Evolutionary conservation across 2,113 vertebrate genomes (phyloP), one percentile per base, ranked within the genome.

Genomic region (Oncorhynchus tshawytscha): DNA sequence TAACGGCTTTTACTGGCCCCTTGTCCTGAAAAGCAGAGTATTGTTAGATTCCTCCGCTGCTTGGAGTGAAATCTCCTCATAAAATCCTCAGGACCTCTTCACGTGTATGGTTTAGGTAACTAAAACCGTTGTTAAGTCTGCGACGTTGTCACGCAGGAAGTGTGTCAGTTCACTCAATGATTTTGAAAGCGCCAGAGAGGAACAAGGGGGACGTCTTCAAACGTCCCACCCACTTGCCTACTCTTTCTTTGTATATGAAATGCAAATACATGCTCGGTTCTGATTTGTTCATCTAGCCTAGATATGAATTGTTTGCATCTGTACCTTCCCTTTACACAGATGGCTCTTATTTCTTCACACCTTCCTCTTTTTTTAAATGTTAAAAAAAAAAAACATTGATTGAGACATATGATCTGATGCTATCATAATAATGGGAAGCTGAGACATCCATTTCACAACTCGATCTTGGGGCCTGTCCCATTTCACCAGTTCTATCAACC

Each of bases 91-190:
- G 49, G 15, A 51, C 49, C 12, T 16, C 49, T 51, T 51, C 49
- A 51, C 15, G 11, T 51, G 8, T 16, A 51, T 51, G 15, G 12
- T 51, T 16, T 15, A 15, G 11, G 51, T 54, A 62, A 9, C n/a
- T n/a, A n/a, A 24, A 5, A 22, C n/a, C 7, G n/a, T 60, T 22
- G 59, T 62, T 9, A 8, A 1, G 7, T 72, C 66, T 78, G 51
- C 69, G 25, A 27, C 13, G 12, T 29, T 20, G 48, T 62, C 64
- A n/a, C 51, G 31, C 48, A 69, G 77, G 71, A 78, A 78, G 65
- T 73, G 13, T 39, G 64, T 60, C 72, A 62, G 67, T 60, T 51
- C 16, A 57, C 71, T 4, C 71, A 78, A 73, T 78, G 71, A 78
- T 25, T 70, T 73, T 60, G 73, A 78, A 78, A 66, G 5, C 5